Base-by-base conservation (phyloP, 1,140 invertebrate genomes). In the Pseudomyrmex gracilis region DNA sequence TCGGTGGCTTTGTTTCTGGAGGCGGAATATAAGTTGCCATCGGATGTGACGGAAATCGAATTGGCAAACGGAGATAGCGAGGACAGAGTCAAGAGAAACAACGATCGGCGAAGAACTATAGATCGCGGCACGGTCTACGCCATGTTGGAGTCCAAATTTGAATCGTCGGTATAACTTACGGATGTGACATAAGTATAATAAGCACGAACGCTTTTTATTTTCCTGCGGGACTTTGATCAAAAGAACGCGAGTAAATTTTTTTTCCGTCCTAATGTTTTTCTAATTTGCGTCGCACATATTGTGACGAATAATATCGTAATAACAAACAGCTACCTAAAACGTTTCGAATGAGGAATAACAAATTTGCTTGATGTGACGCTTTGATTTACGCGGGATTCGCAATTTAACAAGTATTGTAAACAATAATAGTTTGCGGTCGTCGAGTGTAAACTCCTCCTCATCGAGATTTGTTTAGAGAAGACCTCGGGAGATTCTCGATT, bases 1-100 rank as follows among this genome's bases (percentile, higher is more conserved):
- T 92, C 91, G 13, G 88, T 93, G 17, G 91, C 92, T 45, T 91
- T 93, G 70, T 93, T 93, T 90, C 92, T 93, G 80, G 92, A 93
- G 85, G 92, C 91, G 49, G 92, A 92, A 89, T 94, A 94, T 85
- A 73, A 90, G 51, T 73, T 94, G 77, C 89, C 90, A 22, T 85
- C 73, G 17, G 91, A 90, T 80, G 51, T 68, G 85, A 83, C 60
- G 49, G 82, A 70, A 45, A 70, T 63, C 55, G 24, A 57, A n/a
- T 22, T 34, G 53, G 5, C 10, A 4, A 12, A 12, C 20, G 13
- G 3, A 70, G 34, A 43, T 2, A 91, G 88, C 45, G 74, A 87
- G 60, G 90, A 74, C 47, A 88, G 87, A 53, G 78, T 49, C 13
- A 73, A 85, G 85, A 87, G 92, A 22, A 88, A 86, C 61, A 87